A percentile compares a stretch with the other conserved stretches of the same genome.
Conservation (phyloP, 1,140 invertebrate genomes). For the Drosophila neocordata region DNA sequence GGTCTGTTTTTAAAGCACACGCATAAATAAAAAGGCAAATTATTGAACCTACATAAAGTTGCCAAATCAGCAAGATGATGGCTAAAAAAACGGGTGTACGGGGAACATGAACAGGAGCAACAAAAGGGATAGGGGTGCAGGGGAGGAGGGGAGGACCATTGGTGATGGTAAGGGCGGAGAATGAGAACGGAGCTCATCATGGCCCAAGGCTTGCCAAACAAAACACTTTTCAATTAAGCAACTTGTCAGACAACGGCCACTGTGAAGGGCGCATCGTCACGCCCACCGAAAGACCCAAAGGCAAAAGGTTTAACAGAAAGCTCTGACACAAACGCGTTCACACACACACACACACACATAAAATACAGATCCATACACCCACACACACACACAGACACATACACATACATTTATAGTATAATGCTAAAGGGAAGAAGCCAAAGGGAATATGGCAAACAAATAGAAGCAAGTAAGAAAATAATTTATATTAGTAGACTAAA, state of each 20-base stretch:
- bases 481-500: background rate
- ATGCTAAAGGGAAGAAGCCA: constrained; percentile 24
- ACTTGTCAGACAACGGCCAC: constrained; percentile 64
- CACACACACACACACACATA: constrained; percentile 19
- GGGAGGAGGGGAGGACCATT: background rate
- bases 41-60: constrained; percentile 67
- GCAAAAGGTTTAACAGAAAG: constrained; percentile 61
- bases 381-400: constrained; percentile 27
- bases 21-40: constrained; percentile 72
- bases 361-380: background rate
- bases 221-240: constrained; percentile 81
- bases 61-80: constrained; percentile 58
- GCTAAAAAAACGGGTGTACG: background rate
- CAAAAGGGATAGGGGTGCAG: no score
- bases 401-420: constrained; percentile 1
- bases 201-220: constrained; percentile 51
- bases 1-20: constrained; percentile 38
- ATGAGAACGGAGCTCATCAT: background rate
- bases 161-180: background rate
- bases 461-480: constrained; percentile 15
- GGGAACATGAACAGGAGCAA: no score
- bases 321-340: constrained; percentile 27
- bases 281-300: constrained; percentile 44
- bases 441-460: constrained; percentile 41
- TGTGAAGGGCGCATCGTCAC: constrained; percentile 40